Base-by-base conservation (phyloP, 2,797 vertebrate species). In the Nyctibius grandis region DNA sequence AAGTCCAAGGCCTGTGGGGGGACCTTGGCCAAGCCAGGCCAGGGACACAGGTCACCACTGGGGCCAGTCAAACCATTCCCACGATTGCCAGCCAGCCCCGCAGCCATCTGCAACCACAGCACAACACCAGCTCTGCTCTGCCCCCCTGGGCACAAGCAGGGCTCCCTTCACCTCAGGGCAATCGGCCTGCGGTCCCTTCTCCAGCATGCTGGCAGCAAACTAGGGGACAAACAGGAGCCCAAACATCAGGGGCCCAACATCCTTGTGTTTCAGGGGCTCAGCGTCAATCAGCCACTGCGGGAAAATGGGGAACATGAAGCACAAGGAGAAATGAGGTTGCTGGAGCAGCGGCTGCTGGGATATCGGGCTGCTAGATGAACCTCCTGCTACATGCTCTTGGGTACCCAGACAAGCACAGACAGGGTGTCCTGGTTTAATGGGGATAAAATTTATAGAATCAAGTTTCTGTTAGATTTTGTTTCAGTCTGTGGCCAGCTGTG, bases 151-250 rank as follows among this genome's bases (percentile, higher is more conserved):
- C 11, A 40, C 8, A 19, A 29, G 28, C 17, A 56, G 12, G 13
- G 28, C 8, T 79, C 5, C 21, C 9, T 97, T 97, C 95, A 99
- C 99, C 99, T 99, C 97, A 0, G 98, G 97, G 60, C 94, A 98
- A 96, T 99, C 99, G 3, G 99, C 99, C 73, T 99, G 97, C 0
- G 99, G 99, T 48, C 99, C 99, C 93, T 98, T 98, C 87, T 99
- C 99, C 48, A 99, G 96, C 0, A 97, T 91, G 50, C 98, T 98
- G 51, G 96, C 63, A 34, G 98, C 98, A 70, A 98, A 97, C 48
- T 99, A 99, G 0, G 98, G 97, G 23, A 94, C 97, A 73, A 99
- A 97, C 18, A 99, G 97, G 51, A 99, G 95, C 13, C 99, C 99
- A 59, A 99, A 98, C 0, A 98, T 98, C 74, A 99, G 90, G 2